Evolutionary conservation across 1,140 invertebrate genomes (phyloP).

Genomic region (Stegodyphus mimosarum): DNA sequence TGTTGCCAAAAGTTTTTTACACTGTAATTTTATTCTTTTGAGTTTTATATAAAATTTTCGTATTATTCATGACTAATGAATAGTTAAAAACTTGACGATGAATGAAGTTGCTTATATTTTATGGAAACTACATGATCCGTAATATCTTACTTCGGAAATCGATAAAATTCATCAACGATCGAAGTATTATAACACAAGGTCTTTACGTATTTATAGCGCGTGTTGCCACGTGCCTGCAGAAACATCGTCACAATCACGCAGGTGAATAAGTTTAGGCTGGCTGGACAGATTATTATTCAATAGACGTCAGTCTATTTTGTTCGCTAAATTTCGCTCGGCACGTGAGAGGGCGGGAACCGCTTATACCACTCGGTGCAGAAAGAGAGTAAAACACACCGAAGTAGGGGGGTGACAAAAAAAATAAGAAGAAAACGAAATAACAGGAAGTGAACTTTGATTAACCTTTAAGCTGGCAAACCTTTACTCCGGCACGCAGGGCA

Average conservation of each 20-base stretch:
- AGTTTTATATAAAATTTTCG: no score
- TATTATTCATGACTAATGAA: no score
- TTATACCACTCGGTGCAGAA: not conserved
- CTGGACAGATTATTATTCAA: constrained; percentile 25
- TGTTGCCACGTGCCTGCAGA: not conserved
- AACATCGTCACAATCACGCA: constrained; percentile 15
- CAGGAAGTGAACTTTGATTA: constrained; percentile 44
- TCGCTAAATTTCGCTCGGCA: not conserved
- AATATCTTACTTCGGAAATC: no score
- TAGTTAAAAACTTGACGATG: no score
- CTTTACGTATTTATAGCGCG: constrained; percentile 16
- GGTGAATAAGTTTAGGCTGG: constrained; percentile 1
- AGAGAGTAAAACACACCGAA: not conserved
- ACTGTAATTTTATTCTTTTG: no score
- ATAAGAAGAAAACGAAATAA: constrained; percentile 11
- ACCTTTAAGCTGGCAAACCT: not conserved
- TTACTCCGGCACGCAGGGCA: not conserved
- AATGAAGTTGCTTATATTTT: no score
- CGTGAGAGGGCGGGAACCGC: constrained; percentile 16
- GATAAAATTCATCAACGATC: no score
- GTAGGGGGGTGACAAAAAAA: not conserved
- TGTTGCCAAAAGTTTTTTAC: no score
- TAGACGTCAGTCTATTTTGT: constrained; percentile 27
- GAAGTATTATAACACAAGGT: no score
- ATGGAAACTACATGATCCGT: no score